phyloP scores from a whole-genome alignment of 2,888 invertebrate species.

The Pseudococcus jackbeardsleyi region DNA sequence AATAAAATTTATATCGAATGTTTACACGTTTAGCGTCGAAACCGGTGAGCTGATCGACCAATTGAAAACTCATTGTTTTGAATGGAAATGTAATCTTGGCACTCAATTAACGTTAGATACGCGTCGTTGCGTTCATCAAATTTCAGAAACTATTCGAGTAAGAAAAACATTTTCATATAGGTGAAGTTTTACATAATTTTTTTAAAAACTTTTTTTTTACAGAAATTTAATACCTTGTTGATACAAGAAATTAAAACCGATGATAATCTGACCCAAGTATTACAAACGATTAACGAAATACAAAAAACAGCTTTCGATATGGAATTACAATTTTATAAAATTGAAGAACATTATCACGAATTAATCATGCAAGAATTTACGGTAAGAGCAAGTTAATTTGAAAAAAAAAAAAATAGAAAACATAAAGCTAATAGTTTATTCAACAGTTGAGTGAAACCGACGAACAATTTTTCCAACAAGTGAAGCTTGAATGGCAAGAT shows the following conservation, averaged over 20 bases:
- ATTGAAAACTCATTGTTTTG: constrained; percentile 58
- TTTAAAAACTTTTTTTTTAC: not conserved
- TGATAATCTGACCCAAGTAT: not conserved
- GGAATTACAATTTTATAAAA: constrained; percentile 50
- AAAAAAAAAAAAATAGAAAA: not conserved
- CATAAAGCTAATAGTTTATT: not conserved
- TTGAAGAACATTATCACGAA: constrained; percentile 59
- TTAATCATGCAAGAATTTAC: constrained; percentile 44
- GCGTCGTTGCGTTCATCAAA: not conserved
- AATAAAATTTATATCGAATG: not conserved
- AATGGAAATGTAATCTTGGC: constrained; percentile 59
- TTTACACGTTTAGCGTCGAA: constrained; percentile 10
- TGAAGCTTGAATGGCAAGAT: constrained; percentile 22
- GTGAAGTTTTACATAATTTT: not conserved
- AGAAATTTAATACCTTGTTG: constrained; percentile 19
- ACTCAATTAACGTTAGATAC: constrained; percentile 49
- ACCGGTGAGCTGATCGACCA: constrained; percentile 21
- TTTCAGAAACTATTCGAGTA: constrained; percentile 38
- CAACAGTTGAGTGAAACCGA: constrained; percentile 9
- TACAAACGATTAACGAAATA: constrained; percentile 52
- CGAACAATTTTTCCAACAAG: not conserved
- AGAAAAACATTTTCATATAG: not conserved
- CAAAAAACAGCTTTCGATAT: not conserved
- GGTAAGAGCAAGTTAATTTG: not conserved
- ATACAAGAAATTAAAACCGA: constrained; percentile 28